Percentiles rank a stretch among this genome's conserved stretches.
Conservation (phyloP, 1,140 invertebrate genomes). For the Carposina sasakii region DNA sequence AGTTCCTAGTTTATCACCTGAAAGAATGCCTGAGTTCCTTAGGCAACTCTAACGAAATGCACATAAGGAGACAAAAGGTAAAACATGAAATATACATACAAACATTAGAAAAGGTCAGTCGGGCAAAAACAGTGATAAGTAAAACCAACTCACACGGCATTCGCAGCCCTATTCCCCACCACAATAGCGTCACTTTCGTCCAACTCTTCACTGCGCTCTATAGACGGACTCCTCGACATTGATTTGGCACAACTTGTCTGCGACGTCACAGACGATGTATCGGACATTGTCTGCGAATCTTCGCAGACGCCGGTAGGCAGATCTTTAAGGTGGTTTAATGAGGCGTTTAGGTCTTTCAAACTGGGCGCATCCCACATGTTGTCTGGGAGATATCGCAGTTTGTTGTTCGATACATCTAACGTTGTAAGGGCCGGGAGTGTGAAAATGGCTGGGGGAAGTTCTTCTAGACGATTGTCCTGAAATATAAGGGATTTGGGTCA, state of each 20-base stretch:
- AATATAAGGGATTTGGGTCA: too few relatives aligned
- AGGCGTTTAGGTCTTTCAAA: constrained; percentile 91
- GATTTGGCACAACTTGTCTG: too few relatives aligned
- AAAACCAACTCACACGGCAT: constrained; percentile 44
- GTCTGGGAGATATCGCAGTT: constrained; percentile 87
- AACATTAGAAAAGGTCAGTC: too few relatives aligned
- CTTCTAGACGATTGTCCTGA: constrained; percentile 90
- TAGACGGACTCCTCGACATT: constrained; percentile 42
- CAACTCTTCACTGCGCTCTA: constrained; percentile 38
- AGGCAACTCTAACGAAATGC: too few relatives aligned
- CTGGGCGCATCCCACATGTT: constrained; percentile 93
- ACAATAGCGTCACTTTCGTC: constrained; percentile 36
- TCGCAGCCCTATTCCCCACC: constrained; percentile 38
- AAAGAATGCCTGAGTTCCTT: too few relatives aligned
- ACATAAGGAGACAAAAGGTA: too few relatives aligned
- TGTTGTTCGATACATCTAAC: constrained; percentile 95
- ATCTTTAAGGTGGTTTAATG: constrained; percentile 90
- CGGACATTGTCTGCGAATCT: too few relatives aligned
- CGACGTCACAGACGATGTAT: too few relatives aligned
- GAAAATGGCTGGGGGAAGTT: constrained; percentile 86
- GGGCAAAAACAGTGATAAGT: too few relatives aligned
- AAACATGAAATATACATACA: too few relatives aligned
- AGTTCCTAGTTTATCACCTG: too few relatives aligned
- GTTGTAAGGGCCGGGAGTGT: constrained; percentile 84
- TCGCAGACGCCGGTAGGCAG: constrained; percentile 73